Conservation (phyloP, 2,113 vertebrate genomes). For the Eonycteris spelaea region DNA sequence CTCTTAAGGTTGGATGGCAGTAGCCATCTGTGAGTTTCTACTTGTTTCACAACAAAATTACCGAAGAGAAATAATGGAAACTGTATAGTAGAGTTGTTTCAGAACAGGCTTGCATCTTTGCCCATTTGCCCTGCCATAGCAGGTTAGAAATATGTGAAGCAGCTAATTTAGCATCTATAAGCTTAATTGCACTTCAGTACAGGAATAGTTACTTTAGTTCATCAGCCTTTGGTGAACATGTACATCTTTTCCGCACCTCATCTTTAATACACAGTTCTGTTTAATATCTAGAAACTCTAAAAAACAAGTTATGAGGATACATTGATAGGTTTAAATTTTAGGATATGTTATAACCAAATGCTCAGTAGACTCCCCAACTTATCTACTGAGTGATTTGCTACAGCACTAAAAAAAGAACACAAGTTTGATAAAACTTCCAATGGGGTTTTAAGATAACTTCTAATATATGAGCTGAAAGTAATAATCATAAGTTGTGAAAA, state of each 20-base stretch:
- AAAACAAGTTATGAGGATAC: conserved; percentile 18
- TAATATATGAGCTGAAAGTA: not conserved
- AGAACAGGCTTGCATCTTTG: not conserved
- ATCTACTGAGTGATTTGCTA: conserved; percentile 30
- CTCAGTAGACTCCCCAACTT: conserved; percentile 6
- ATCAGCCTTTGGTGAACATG: conserved; percentile 7
- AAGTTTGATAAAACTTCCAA: conserved; percentile 6
- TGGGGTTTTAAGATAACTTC: not conserved
- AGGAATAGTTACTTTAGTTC: not conserved
- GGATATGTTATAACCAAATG: conserved; percentile 43
- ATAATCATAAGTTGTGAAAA: conserved; percentile 7
- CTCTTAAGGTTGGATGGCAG: not conserved
- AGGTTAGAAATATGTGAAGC: conserved; percentile 30
- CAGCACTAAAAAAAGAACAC: not conserved
- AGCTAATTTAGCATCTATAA: conserved; percentile 40
- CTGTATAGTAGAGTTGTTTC: not conserved
- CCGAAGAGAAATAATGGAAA: not conserved
- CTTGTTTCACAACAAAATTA: conserved; percentile 26
- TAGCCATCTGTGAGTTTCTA: conserved; percentile 1
- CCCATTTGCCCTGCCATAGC: not conserved
- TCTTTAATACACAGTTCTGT: conserved; percentile 2
- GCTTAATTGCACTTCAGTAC: not conserved
- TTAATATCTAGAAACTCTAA: conserved; percentile 44
- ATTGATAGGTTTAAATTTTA: conserved; percentile 52
- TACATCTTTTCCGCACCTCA: conserved; percentile 34